Evolutionary conservation across 1,140 invertebrate species (phyloP).

Genomic region (Papilio xuthus): DNA sequence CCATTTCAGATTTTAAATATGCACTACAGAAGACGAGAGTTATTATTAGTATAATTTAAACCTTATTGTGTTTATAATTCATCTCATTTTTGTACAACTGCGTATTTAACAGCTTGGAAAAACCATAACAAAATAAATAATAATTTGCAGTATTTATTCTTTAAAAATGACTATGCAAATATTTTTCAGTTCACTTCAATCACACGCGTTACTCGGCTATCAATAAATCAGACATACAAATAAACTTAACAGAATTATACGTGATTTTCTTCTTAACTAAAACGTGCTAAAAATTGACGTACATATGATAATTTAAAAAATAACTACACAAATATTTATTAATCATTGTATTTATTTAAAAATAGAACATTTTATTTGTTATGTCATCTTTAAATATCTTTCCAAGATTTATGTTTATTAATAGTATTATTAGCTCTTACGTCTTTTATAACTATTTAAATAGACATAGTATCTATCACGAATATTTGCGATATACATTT

Average conservation of each 20-base stretch:
- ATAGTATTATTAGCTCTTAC: background rate
- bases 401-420: background rate
- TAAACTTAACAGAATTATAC: slow-evolving; percentile 6
- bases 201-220: background rate
- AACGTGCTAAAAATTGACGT: background rate
- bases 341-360: background rate
- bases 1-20: background rate
- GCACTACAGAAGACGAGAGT: too few species aligned
- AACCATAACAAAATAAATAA: background rate
- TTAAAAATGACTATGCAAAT: slow-evolving; percentile 17
- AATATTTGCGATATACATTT: too few species aligned
- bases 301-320: background rate
- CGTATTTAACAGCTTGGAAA: background rate
- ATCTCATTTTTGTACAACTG: background rate
- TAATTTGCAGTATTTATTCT: background rate
- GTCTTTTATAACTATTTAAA: background rate
- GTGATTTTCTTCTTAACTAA: slow-evolving; percentile 18
- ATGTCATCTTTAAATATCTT: background rate
- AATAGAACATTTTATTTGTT: slow-evolving; percentile 6
- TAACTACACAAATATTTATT: background rate
- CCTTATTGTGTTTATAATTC: background rate
- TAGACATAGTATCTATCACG: background rate
- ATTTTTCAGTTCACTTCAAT: background rate
- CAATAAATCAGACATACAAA: slow-evolving; percentile 6
- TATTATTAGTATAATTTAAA: background rate